These are phyloP conservation scores for Aelia acuminata DNA, from an alignment of 2,888 invertebrate species.

Conservation along the genomic window DNA sequence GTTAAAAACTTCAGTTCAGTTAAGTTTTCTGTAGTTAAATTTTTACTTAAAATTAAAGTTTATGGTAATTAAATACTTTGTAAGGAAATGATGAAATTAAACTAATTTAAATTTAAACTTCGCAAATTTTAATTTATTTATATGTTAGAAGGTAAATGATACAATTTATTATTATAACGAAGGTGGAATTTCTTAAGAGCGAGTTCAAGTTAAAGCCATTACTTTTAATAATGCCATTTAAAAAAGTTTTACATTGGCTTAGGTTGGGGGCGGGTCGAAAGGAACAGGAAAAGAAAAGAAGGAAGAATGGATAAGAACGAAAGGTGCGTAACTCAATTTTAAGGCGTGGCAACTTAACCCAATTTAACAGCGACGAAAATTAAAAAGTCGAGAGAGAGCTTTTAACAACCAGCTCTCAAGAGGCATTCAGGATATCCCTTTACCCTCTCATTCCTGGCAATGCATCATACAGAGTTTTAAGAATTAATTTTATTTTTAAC, in stretches of 20 bases:
- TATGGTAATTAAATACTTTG: no score
- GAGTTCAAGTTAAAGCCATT: neutral
- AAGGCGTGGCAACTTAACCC: constrained; percentile 29
- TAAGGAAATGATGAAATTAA: no score
- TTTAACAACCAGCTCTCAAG: neutral
- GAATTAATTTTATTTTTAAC: no score
- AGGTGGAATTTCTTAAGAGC: neutral
- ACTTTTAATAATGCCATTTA: constrained; percentile 24
- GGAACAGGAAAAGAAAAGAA: neutral
- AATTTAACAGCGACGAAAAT: constrained; percentile 9
- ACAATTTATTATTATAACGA: constrained; percentile 12
- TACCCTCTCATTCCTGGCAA: neutral
- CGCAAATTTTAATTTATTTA: neutral
- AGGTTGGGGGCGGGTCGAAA: neutral
- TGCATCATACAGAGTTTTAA: neutral
- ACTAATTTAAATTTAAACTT: no score
- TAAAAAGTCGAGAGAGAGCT: constrained; percentile 24
- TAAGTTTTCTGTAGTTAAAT: no score
- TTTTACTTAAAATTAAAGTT: no score
- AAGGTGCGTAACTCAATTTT: constrained; percentile 45
- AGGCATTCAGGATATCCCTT: neutral
- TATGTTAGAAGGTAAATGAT: neutral
- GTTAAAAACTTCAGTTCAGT: no score
- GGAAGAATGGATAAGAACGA: constrained; percentile 26
- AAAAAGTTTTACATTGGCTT: constrained; percentile 28